Base-by-base conservation (phyloP, 2,888 invertebrate genomes). In the Drosophila histrio region DNA sequence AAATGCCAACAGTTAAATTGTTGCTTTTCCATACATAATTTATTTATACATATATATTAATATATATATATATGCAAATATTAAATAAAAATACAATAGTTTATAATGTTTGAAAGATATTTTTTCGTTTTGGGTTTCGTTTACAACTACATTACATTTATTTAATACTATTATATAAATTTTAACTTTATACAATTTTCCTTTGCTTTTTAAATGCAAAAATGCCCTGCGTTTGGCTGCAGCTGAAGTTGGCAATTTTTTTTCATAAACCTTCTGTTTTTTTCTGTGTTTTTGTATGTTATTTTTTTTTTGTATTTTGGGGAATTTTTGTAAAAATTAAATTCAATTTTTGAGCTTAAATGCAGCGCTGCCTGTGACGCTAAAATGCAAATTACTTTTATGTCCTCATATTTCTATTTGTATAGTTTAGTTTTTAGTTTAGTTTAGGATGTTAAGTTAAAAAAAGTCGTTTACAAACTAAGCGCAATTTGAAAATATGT, bases 321-420 rank as follows among this genome's bases (percentile, higher is more conserved):
- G 66, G 17, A 57, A 54, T 59, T 72, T 72, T 70, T 50, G 67
- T 59, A 76, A 82, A 85, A 80, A 78, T 70, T 84, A 87, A 81
- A 85, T 79, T 87, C 75, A 80, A 77, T 79, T 75, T 77, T 88
- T 89, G 89, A 90, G 88, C 88, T 90, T 88, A 89, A 88, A 90
- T 90, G 89, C 89, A 78, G 74, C 77, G 66, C 36, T 70, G 60
- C 63, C 52, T 72, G 62, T 66, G 79, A 79, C 79, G 85, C 87
- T 87, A 67, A 80, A 87, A 89, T 89, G 88, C 86, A 88, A 70
- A 77, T 81, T 72, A 50, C 58, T 74, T 62, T 76, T 64, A 15
- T 53, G 47, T 53, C 52, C 49, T 57, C 61, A 30, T 59, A 74
- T 67, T 75, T 70, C 58, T 63, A 54, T 39, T 59, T 70, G 30